Conservation (phyloP, 2,888 invertebrate species). For the Tetheella fluctuosa region DNA sequence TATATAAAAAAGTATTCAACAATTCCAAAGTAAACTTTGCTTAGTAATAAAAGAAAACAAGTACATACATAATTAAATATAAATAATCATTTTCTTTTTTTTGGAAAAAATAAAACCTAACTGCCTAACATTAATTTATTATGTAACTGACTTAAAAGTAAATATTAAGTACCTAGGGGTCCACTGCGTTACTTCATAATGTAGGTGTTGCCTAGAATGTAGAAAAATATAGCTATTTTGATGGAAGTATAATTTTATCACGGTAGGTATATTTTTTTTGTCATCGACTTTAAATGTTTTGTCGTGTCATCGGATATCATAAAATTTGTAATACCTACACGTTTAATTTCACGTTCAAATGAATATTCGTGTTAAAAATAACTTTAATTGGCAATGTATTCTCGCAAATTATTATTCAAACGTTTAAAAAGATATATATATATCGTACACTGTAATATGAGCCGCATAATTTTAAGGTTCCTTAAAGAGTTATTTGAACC, state of each 20-base stretch:
- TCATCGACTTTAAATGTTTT: neutral
- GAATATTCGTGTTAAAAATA: too few relatives aligned
- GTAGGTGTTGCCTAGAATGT: slow-evolving; percentile 53
- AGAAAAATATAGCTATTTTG: slow-evolving; percentile 11
- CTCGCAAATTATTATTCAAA: too few relatives aligned
- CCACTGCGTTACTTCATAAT: slow-evolving; percentile 53
- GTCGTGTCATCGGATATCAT: neutral
- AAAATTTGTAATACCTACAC: neutral
- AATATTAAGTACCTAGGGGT: slow-evolving; percentile 60
- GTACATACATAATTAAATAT: neutral
- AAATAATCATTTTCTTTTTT: slow-evolving; percentile 13
- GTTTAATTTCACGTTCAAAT: neutral
- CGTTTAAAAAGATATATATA: too few relatives aligned
- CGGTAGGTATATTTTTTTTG: neutral
- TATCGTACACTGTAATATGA: too few relatives aligned
- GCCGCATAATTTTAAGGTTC: too few relatives aligned
- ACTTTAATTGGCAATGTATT: too few relatives aligned
- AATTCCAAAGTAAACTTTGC: too few relatives aligned
- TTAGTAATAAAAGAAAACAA: neutral
- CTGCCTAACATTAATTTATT: neutral
- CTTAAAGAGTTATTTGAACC: too few relatives aligned
- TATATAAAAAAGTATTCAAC: too few relatives aligned
- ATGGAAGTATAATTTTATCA: neutral
- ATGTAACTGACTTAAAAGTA: slow-evolving; percentile 24
- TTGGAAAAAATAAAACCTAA: slow-evolving; percentile 13